Conservation (phyloP, 2,113 vertebrate species). For the Platycercus adscitus region DNA sequence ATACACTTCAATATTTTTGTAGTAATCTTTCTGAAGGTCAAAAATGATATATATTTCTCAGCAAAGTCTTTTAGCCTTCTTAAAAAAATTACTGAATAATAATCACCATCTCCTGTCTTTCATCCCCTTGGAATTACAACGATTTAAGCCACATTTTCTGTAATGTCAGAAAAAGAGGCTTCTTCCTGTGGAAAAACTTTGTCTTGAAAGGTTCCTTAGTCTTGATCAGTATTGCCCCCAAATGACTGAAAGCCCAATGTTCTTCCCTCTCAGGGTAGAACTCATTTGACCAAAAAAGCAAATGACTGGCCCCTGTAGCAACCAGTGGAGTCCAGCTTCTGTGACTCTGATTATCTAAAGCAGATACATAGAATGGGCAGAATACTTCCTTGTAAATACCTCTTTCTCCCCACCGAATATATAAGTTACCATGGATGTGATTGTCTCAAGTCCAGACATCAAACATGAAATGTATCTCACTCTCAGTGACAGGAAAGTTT, state of each 20-base stretch:
- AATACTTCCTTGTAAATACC: background rate
- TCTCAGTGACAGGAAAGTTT: background rate
- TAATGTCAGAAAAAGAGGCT: background rate
- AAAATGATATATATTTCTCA: background rate
- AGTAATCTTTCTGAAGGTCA: background rate
- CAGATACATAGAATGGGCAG: background rate
- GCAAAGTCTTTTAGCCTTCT: background rate
- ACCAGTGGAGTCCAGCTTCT: background rate
- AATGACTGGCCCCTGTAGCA: background rate
- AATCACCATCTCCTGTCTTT: background rate
- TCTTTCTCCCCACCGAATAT: background rate
- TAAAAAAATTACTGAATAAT: background rate
- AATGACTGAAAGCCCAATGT: background rate
- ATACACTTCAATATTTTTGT: background rate
- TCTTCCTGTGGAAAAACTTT: background rate
- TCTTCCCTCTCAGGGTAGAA: background rate
- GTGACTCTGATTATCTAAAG: background rate
- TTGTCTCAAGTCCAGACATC: background rate
- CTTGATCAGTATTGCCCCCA: background rate
- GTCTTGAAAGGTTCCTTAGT: background rate
- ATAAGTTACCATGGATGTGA: background rate
- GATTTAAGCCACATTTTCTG: background rate
- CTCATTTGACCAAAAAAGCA: accelerated
- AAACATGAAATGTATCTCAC: background rate
- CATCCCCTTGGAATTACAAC: background rate